phyloP scores from a whole-genome alignment of 92 coral and sea anemone genomes.

The Phenganax subtilis region DNA sequence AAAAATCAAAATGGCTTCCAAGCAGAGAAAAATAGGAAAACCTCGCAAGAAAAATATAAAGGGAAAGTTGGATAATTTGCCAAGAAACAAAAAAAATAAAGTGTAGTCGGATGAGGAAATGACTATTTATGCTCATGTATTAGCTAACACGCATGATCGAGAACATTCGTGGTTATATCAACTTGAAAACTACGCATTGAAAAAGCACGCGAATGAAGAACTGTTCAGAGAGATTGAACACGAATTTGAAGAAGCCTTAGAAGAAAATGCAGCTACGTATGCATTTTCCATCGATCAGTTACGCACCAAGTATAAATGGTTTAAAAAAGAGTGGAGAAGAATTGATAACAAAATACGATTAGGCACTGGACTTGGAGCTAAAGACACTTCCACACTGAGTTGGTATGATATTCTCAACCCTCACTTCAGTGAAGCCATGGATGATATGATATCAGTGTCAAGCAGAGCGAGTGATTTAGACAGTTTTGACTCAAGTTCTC shows the following conservation, averaged over 20 bases:
- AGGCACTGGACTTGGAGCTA: constrained; percentile 32
- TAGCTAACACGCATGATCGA: background rate
- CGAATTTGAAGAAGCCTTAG: constrained; percentile 2
- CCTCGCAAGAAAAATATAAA: background rate
- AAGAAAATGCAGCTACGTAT: background rate
- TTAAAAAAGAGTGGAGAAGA: constrained; percentile 20
- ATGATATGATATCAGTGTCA: constrained; percentile 45
- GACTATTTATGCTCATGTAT: background rate
- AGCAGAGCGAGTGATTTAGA: constrained; percentile 56
- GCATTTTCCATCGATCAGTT: constrained; percentile 15
- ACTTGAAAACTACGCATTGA: background rate
- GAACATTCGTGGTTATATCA: constrained; percentile 31
- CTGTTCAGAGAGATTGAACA: constrained; percentile 7
- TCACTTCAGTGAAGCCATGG: constrained; percentile 52
- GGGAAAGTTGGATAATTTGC: background rate
- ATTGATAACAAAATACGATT: constrained; percentile 8
- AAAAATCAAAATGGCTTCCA: constrained; percentile 14
- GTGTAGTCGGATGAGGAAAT: constrained; percentile 10
- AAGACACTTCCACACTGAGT: constrained; percentile 45
- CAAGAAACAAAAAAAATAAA: constrained; percentile 18
- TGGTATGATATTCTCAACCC: constrained; percentile 45
- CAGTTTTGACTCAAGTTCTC: background rate
- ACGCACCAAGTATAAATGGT: constrained; percentile 33
- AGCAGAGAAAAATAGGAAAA: constrained; percentile 1
- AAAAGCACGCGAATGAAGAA: constrained; percentile 28